Percentiles rank a stretch among this genome's conserved stretches.
These are phyloP conservation scores for Patella depressa DNA, from an alignment of 2,888 invertebrate species.

Conservation along the genomic window DNA sequence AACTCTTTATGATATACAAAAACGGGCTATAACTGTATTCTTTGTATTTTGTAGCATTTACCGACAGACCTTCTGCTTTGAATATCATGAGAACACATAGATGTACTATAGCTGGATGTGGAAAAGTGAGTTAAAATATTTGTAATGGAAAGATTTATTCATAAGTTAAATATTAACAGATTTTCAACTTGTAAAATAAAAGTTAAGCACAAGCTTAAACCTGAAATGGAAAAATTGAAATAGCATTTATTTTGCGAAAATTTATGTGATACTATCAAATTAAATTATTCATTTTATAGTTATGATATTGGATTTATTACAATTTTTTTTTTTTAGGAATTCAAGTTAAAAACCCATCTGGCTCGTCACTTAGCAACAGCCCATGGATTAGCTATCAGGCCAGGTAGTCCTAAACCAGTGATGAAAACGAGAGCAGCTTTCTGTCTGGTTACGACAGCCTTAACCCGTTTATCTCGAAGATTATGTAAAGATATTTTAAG, in stretches of 20 bases:
- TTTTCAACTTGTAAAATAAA: too few species aligned
- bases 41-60: slow-evolving; percentile 39
- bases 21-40: too few species aligned
- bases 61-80: slow-evolving; percentile 73
- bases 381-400: slow-evolving; percentile 83
- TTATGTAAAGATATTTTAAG: slow-evolving; percentile 84
- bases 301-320: neutral
- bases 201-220: too few species aligned
- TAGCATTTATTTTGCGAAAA: too few species aligned
- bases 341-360: slow-evolving; percentile 93
- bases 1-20: too few species aligned
- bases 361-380: slow-evolving; percentile 94
- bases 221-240: too few species aligned
- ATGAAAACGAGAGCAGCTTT: slow-evolving; percentile 98
- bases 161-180: too few species aligned
- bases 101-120: slow-evolving; percentile 91
- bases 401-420: slow-evolving; percentile 88
- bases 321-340: slow-evolving; percentile 76
- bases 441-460: slow-evolving; percentile 91
- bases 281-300: too few species aligned
- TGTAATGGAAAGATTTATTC: too few species aligned
- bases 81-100: slow-evolving; percentile 85
- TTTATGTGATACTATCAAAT: too few species aligned
- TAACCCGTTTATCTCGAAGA: slow-evolving; percentile 89
- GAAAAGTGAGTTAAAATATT: slow-evolving; percentile 76